Percentiles rank a stretch among this genome's conserved stretches.
phyloP scores from a whole-genome alignment of 1,140 invertebrate species.

The Hyphantria cunea region DNA sequence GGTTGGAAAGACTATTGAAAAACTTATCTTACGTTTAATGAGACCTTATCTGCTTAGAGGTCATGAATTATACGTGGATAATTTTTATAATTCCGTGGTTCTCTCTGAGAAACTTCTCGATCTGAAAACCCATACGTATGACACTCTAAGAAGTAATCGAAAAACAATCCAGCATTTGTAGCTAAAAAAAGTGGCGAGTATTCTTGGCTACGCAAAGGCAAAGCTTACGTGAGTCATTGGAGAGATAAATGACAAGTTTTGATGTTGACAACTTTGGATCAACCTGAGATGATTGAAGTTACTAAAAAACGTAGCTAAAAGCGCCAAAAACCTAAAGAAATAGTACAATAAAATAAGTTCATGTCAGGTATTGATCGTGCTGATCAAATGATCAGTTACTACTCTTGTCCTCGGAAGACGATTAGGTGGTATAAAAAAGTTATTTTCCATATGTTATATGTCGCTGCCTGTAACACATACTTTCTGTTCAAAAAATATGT shows the following conservation, averaged over 20 bases:
- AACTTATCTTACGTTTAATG: no score
- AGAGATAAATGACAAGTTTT: constrained; percentile 1
- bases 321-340: constrained; percentile 5
- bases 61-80: no score
- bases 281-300: neutral
- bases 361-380: constrained; percentile 28
- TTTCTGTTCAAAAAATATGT: neutral
- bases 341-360: constrained; percentile 26
- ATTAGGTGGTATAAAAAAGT: constrained; percentile 33
- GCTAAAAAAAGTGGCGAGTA: no score
- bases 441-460: constrained; percentile 14
- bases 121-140: no score
- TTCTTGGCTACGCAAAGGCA: no score
- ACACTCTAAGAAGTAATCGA: no score
- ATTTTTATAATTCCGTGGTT: no score
- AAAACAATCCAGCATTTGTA: no score
- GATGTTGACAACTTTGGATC: neutral
- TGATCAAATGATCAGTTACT: constrained; percentile 31
- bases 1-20: no score
- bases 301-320: neutral
- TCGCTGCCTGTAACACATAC: neutral
- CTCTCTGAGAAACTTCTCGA: no score
- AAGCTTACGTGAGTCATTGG: no score
- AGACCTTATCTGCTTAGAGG: no score
- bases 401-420: constrained; percentile 27